Evolutionary conservation across 2,888 invertebrate genomes (phyloP).

Genomic region (Acronicta leporina): DNA sequence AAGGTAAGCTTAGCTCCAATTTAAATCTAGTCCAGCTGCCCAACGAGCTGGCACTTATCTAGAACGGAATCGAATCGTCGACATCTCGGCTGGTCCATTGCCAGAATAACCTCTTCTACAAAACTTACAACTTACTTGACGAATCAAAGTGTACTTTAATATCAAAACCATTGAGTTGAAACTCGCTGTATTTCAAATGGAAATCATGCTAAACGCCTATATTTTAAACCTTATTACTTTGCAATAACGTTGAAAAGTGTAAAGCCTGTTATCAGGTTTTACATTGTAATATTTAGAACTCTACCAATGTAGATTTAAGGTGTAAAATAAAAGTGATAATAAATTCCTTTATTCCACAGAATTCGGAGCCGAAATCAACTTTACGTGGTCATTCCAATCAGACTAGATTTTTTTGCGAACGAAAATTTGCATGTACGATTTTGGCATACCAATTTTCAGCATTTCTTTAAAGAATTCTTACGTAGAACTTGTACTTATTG

Average conservation of each 20-base stretch:
- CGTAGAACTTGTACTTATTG: background rate
- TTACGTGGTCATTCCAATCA: slow-evolving; percentile 21
- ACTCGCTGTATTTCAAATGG: background rate
- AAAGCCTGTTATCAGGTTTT: slow-evolving; percentile 16
- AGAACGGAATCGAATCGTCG: slow-evolving; percentile 42
- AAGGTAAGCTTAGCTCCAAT: slow-evolving; percentile 26
- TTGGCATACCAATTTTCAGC: slow-evolving; percentile 4
- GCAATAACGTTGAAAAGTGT: slow-evolving; percentile 26
- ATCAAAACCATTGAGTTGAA: background rate
- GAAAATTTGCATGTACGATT: slow-evolving; percentile 16
- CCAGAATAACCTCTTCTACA: slow-evolving; percentile 28
- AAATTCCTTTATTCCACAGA: slow-evolving; percentile 19
- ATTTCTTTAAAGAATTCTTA: background rate
- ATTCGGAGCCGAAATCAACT: slow-evolving; percentile 15
- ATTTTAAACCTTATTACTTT: slow-evolving; percentile 18
- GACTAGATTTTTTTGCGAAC: slow-evolving; percentile 3
- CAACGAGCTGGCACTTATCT: slow-evolving; percentile 38
- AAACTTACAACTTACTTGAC: slow-evolving; percentile 9
- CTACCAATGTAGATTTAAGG: background rate
- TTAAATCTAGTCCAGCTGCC: slow-evolving; percentile 25
- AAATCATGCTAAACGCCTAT: background rate
- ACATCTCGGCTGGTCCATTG: slow-evolving; percentile 35
- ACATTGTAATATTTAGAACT: slow-evolving; percentile 6
- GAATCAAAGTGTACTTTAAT: slow-evolving; percentile 3
- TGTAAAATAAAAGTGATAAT: slow-evolving; percentile 24